Evolutionary conservation across 2,113 vertebrate genomes (phyloP).

Genomic region (Rhizomys pruinosus): DNA sequence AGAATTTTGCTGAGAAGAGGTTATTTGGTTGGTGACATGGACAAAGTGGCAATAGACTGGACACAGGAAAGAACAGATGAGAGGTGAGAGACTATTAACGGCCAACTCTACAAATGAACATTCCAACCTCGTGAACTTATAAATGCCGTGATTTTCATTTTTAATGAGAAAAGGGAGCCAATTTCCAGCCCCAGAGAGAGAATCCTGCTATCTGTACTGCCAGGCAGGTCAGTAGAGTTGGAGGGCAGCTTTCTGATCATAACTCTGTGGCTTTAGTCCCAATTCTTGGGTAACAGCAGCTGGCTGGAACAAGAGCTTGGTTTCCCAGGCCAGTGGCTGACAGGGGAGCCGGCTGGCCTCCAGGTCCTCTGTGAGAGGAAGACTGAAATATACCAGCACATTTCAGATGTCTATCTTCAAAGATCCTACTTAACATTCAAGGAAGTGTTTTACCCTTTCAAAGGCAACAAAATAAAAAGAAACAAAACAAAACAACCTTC

Average conservation of each 20-base stretch:
- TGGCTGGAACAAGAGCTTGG: constrained; percentile 54
- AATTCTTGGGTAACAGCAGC: constrained; percentile 31
- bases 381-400: constrained; percentile 16
- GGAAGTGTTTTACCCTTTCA: background rate
- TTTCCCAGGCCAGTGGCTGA: constrained; percentile 5
- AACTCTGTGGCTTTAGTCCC: background rate
- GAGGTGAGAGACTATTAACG: constrained; percentile 49
- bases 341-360: background rate
- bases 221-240: constrained; percentile 30
- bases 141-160: constrained; percentile 70
- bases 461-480: too few relatives aligned
- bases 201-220: constrained; percentile 41
- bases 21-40: constrained; percentile 27
- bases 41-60: constrained; percentile 12
- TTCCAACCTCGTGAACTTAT: constrained; percentile 42
- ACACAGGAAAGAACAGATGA: constrained; percentile 60
- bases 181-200: constrained; percentile 44
- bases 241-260: constrained; percentile 44
- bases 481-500: constrained; percentile 22
- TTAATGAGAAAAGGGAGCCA: constrained; percentile 49
- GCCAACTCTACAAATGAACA: constrained; percentile 41
- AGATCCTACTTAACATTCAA: background rate
- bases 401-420: constrained; percentile 50
- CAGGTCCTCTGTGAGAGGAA: constrained; percentile 27
- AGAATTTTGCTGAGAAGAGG: constrained; percentile 63